Evolutionary conservation across 2,888 invertebrate genomes (phyloP), one percentile per base, ranked within the genome.

Genomic region (Drosophila bunnanda): DNA sequence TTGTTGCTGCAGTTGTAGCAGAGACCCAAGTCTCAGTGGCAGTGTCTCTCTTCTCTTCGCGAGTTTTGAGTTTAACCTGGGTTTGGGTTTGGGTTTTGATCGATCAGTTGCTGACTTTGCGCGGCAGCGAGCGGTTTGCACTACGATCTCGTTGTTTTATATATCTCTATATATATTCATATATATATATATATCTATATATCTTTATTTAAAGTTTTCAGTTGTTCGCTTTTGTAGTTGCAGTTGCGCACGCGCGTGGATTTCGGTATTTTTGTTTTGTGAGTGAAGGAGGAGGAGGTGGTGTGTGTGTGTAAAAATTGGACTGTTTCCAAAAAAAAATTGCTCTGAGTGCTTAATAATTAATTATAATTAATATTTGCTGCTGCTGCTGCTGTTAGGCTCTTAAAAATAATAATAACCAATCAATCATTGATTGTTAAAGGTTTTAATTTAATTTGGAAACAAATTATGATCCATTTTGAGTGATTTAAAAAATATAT

Each of bases 41-140:
- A 25, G n/a, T 28, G 46, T 10, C 59, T 61, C 39, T 46, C 70
- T 61, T 43, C 12, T 55, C 50, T 69, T 43, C 10, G 50, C 50
- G 50, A 34, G 50, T 52, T 34, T 32, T 50, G 50, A 50, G 50
- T 34, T 68, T 55, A 64, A 43, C 43, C 46, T 12, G 17, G 30
- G 17, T 44, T 44, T 62, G 12, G 20, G 30, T 48, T 69, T 71
- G 68, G 52, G 39, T 55, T 77, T 65, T 71, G 75, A 80, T 85
- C 82, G 77, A 82, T 88, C 85, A 88, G 89, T 88, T 82, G 85
- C 77, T 82, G 75, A 62, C 80, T 81, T 69, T 75, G 75, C 76
- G 82, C 85, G 79, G 75, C 82, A 76, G 87, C 79, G 84, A 77
- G 72, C 79, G 80, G 88, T 88, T 80, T 75, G 75, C 70, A 57